Conservation (phyloP, 2,113 vertebrate species). For the Mirounga angustirostris region DNA sequence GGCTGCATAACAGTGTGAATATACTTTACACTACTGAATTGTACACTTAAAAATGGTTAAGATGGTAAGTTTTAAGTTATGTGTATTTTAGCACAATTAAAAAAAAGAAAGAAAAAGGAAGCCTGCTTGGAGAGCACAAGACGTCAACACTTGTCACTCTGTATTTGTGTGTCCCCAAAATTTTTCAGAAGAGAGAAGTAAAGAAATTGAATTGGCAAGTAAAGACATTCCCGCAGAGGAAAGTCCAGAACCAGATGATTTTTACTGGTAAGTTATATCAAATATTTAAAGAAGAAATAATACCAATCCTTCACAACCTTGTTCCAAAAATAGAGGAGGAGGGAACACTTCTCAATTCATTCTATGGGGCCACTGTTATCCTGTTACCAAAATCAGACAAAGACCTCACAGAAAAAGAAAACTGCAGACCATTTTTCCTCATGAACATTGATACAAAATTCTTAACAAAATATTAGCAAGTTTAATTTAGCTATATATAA, state of each 20-base stretch:
- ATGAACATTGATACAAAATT: not conserved
- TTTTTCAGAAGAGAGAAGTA: not conserved
- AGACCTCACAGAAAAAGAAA: conserved; percentile 9
- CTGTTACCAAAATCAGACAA: not conserved
- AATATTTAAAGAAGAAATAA: conserved; percentile 23
- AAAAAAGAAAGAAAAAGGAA: not conserved
- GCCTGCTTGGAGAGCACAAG: not conserved
- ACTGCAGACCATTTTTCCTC: not conserved
- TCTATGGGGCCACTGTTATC: not conserved
- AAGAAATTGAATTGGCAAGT: not conserved
- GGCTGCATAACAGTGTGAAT: not conserved
- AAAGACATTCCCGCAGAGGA: conserved; percentile 6
- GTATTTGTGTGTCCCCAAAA: not conserved
- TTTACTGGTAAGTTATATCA: not conserved
- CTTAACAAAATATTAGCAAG: not conserved
- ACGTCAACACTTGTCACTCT: not conserved
- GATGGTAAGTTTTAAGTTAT: not conserved
- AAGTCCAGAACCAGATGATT: not conserved
- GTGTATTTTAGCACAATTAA: not conserved
- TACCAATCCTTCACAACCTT: not conserved
- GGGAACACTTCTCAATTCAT: not conserved
- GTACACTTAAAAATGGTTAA: not conserved
- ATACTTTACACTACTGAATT: not conserved
- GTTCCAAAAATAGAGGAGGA: not conserved
- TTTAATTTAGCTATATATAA: not conserved